Evolutionary conservation across 2,888 invertebrate species (phyloP), one percentile per base, ranked within the genome.

Genomic region (Yponomeuta cagnagella): DNA sequence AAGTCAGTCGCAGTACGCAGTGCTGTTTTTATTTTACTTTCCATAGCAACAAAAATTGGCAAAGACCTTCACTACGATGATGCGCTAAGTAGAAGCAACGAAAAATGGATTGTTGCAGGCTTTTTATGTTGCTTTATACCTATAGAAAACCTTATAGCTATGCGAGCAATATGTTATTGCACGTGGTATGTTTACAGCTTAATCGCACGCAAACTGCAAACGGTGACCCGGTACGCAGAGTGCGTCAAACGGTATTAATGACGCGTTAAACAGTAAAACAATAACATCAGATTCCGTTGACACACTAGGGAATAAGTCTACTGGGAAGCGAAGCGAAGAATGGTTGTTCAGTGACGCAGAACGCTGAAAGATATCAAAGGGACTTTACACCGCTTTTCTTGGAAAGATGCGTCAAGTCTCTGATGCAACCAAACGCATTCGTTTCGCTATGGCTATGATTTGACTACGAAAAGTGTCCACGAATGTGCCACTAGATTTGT

Each of bases 211-310:
- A 63, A 23, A 63, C 30, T 65, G 65, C 52, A 68, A 68, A 68
- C 48, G 12, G 12, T 43, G 8, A 67, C 43, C 37, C 33, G 23
- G 33, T 48, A 48, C 31, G 31, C 30, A 68, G 52, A 58, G 52
- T 58, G 33, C 58, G 58, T 69, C 63, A n/a, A 63, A 43, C 63
- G 63, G 33, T 70, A 23, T 37, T 63, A 37, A 58, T 15, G 48
- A 70, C 63, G 63, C 70, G 48, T 48, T 64, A 65, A 70, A 64
- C 15, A 30, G 48, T 5, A 31, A 70, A 70, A 70, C 70, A 70
- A 70, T 70, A 63, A 65, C 70, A 65, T 8, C 23, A 43, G 70
- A 58, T 58, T 12, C 52, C 15, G 52, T 23, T 65, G 70, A 70
- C 70, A 70, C 65, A 30, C 64, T 65, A 65, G 63, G 65, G 37